Conservation (phyloP, 2,797 vertebrate species). For the Pteronotus mesoamericanus region DNA sequence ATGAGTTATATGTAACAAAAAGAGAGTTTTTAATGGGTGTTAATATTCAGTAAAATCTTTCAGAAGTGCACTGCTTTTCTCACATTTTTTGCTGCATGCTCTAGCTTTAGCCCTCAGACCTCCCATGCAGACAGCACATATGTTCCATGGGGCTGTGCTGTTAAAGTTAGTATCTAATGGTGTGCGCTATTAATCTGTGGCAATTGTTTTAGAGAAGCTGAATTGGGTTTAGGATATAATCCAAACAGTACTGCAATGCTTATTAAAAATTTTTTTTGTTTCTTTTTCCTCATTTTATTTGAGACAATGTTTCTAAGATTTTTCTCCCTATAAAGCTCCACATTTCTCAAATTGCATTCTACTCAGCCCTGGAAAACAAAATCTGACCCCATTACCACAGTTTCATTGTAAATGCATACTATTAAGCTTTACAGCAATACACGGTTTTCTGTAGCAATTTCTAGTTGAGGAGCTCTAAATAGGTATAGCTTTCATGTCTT, state of each 20-base stretch:
- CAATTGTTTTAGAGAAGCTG: neutral
- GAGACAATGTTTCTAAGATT: conserved; percentile 20
- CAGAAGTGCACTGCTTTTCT: conserved; percentile 12
- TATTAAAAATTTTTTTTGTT: conserved; percentile 28
- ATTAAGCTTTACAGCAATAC: neutral
- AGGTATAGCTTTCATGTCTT: conserved; percentile 2
- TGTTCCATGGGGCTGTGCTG: conserved; percentile 40
- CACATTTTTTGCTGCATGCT: conserved; percentile 47
- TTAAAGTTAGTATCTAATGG: conserved; percentile 48
- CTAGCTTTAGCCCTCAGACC: conserved; percentile 50
- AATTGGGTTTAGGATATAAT: conserved; percentile 24
- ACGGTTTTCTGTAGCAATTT: conserved; percentile 13
- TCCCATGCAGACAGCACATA: conserved; percentile 52
- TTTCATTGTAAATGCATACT: neutral
- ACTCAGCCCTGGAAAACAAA: conserved; percentile 29
- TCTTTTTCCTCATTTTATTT: neutral
- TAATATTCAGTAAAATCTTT: conserved; percentile 49
- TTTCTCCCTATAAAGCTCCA: neutral
- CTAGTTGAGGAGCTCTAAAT: conserved; percentile 15
- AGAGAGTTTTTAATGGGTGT: conserved; percentile 51
- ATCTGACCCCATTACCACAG: neutral
- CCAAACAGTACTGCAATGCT: neutral
- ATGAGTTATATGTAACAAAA: conserved; percentile 25
- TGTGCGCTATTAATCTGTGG: conserved; percentile 47
- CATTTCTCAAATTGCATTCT: conserved; percentile 36